Evolutionary conservation across 2,888 invertebrate genomes (phyloP).

Genomic region (Allophyes oxyacanthae): DNA sequence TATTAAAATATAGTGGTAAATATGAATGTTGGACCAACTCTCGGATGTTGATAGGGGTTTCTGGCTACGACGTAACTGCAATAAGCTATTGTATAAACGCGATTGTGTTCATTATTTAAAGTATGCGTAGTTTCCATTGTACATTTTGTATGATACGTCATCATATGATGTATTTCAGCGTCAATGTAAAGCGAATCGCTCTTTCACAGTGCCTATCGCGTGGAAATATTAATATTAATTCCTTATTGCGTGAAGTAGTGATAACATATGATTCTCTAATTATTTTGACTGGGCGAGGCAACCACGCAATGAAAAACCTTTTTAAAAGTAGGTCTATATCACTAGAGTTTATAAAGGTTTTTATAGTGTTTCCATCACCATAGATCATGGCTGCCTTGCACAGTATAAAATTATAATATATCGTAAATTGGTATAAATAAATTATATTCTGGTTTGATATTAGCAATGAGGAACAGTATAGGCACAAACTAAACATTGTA

Average conservation of each 20-base stretch:
- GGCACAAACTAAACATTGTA: conserved; percentile 63
- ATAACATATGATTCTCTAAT: conserved; percentile 32
- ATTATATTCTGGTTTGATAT: conserved; percentile 46
- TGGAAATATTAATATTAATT: conserved; percentile 49
- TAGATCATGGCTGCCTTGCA: conserved; percentile 15
- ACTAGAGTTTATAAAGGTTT: conserved; percentile 7
- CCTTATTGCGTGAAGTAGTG: conserved; percentile 48
- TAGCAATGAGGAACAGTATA: conserved; percentile 39
- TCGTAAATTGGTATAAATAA: conserved; percentile 26
- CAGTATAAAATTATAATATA: conserved; percentile 13
- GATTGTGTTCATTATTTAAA: conserved; percentile 84
- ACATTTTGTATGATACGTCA: conserved; percentile 75
- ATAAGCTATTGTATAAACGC: conserved; percentile 69
- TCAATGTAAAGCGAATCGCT: conserved; percentile 51
- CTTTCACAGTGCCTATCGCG: conserved; percentile 61
- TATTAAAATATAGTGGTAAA: too few species aligned
- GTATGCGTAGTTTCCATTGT: conserved; percentile 73
- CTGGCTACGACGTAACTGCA: conserved; percentile 60
- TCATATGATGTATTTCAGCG: conserved; percentile 52
- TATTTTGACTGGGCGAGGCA: conserved; percentile 26
- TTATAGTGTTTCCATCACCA: background rate
- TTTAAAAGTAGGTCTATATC: background rate
- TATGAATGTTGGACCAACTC: conserved; percentile 39
- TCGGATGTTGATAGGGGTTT: conserved; percentile 39
- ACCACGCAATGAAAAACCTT: conserved; percentile 16